Base-by-base conservation (phyloP, 2,888 invertebrate genomes). In the Drosophila rellima region DNA sequence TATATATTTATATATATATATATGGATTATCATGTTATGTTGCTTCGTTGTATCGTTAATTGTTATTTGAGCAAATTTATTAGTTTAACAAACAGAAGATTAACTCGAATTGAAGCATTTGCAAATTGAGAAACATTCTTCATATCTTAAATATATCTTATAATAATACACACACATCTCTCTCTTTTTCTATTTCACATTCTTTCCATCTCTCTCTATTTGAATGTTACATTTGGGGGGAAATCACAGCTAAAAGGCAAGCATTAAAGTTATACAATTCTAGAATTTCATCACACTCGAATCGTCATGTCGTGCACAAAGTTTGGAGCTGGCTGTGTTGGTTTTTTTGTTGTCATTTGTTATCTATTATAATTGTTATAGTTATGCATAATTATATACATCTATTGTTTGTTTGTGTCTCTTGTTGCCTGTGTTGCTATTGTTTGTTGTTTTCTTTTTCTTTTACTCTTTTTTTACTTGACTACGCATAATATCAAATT, bases 231-330 rank as follows among this genome's bases (percentile, higher is more conserved):
- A 61, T 51, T 29, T 37, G 23, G 42, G 35, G 54, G 48, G 54
- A 79, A 87, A 83, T 83, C 83, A 83, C 83, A 83, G 83, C 85
- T 82, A 87, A 88, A 81, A 82, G 83, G 83, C 88, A 88, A 83
- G 83, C 76, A 85, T 82, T 66, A 56, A 78, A 78, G 65, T 70
- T 67, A 79, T 56, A 55, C 40, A 55, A 59, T 60, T 60, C 45
- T 50, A 56, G 39, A 72, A 65, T 64, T 45, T 33, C 33, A 74
- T 56, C 51, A 56, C 56, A 48, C 71, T 76, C 66, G 44, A 59
- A 18, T 40, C 40, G 18, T 55, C 55, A 78, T 69, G 37, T 72
- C 78, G 80, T 80, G 80, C 80, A 70, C 78, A 79, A 79, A 79
- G 70, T 63, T 65, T 64, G 42, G 55, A 75, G 65, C 64, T 76